Base-by-base conservation (phyloP, 2,888 invertebrate genomes). In the Conistra vaccinii region DNA sequence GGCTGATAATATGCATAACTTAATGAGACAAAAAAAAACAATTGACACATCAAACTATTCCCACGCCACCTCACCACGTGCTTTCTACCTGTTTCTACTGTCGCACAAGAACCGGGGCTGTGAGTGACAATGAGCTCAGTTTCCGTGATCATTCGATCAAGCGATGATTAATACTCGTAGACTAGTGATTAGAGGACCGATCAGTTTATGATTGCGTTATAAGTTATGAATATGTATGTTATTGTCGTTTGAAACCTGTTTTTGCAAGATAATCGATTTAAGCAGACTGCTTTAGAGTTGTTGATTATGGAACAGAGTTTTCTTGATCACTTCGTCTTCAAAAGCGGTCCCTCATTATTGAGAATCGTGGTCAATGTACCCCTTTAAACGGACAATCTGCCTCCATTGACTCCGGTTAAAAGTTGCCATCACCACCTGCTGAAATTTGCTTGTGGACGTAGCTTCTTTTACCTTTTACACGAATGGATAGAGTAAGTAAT, bases 21-120 rank as follows among this genome's bases (percentile, higher is more conserved):
- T n/a, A 66, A 23, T 14, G 20, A 42, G 3, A 48, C 2, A 55
- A 62, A 42, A 39, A 61, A 51, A 57, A 78, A 58, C 61, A 69
- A 76, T 79, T 66, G 68, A 55, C 26, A 20, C 58, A 26, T 51
- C 32, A 61, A 20, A 14, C 66, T 68, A n/a, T 82, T 84, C 73
- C 51, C 80, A 82, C 68, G 53, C 2, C 53, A 32, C 29, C n/a
- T 63, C 12, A 42, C 10, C 73, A 78, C 76, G 80, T 84, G 83
- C 74, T 85, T 83, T 85, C 78, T 82, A 78, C 58, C 42, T 58
- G 42, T 53, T 51, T 57, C 51, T n/a, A 55, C 20, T 20, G 39
- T 26, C 57, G 48, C 63, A 58, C 67, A 69, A 77, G 61, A 73
- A 80, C 51, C 17, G 14, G 35, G 57, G 9, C 29, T 45, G 45